Percentiles rank a stretch among this genome's conserved stretches.
These are phyloP conservation scores for Tretioscincus oriximinensis DNA, from an alignment of 2,113 vertebrate genomes.

Conservation along the genomic window DNA sequence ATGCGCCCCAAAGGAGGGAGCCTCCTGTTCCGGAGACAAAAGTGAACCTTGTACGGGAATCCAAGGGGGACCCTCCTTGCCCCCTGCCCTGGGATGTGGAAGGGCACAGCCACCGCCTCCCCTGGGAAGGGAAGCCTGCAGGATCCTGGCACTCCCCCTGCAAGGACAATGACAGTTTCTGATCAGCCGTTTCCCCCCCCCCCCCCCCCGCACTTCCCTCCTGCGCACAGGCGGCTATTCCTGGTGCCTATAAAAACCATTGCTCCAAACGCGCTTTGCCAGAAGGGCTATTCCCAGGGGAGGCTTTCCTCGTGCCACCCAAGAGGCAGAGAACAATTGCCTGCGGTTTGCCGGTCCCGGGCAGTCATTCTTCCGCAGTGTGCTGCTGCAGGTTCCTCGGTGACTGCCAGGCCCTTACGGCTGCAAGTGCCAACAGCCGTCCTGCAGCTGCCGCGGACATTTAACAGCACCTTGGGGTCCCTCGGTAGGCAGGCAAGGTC, in stretches of 20 bases:
- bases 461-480: no score
- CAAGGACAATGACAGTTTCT: constrained; percentile 13
- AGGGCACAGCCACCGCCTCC: not conserved
- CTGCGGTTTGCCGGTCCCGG: not conserved
- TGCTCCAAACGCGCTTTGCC: not conserved
- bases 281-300: not conserved
- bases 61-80: not conserved
- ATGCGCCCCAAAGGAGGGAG: not conserved
- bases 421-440: not conserved
- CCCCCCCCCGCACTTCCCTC: not conserved
- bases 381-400: not conserved
- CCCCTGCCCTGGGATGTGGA: fast-evolving
- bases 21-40: not conserved
- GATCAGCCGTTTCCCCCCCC: not conserved
- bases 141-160: fast-evolving
- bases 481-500: not conserved
- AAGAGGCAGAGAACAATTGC: not conserved
- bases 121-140: fast-evolving
- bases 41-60: not conserved
- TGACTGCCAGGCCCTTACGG: no score
- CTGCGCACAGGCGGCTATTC: not conserved
- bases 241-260: not conserved
- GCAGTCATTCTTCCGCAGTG: not conserved
- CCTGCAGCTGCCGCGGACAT: not conserved
- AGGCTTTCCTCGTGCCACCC: not conserved